Base-by-base conservation (phyloP, 2,797 vertebrate species). In the Pipistrellus nathusii region DNA sequence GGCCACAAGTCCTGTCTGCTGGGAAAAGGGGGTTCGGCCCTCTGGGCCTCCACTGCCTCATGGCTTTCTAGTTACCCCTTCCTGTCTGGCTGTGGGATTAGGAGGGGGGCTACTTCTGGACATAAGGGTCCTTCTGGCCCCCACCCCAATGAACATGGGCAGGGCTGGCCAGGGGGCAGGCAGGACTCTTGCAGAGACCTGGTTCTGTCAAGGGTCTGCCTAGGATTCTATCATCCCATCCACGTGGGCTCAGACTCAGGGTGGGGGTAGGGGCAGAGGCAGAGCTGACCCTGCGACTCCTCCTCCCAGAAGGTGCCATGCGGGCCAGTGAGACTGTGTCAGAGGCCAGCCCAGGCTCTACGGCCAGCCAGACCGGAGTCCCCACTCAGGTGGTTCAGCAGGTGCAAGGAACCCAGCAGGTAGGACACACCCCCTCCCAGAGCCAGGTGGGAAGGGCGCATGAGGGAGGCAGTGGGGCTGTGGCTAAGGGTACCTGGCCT, bases 321-420 rank as follows among this genome's bases (percentile, higher is more conserved):
- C 98, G 99, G 96, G 99, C 99, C 94, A 99, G 98, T 14, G 99
- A 99, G 97, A 99, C 99, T 0, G 98, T 98, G 93, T 98, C 99
- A 0, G 99, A 99, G 96, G 98, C 99, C 92, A 99, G 99, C 96
- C 98, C 99, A 0, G 98, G 99, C 57, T 98, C 98, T 8, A 96
- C 98, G 0, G 98, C 99, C 88, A 98, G 99, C 84, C 99, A 99
- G 97, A 99, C 99, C 0, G 98, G 98, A 17, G 98, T 99, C 75
- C 99, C 99, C 4, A 99, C 99, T 46, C 99, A 99, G 96, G 99
- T 99, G 95, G 99, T 99, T 51, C 99, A 99, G 88, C 98, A 99
- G 91, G 98, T 98, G 91, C 99, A 99, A 97, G 98, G 98, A 30
- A 98, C 98, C 69, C 98, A 98, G 96, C 99, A 99, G 99, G 99